A percentile compares a stretch with the other conserved stretches of the same genome.
phyloP scores from a whole-genome alignment of 2,113 vertebrate species.

The Hippocampus abdominalis region DNA sequence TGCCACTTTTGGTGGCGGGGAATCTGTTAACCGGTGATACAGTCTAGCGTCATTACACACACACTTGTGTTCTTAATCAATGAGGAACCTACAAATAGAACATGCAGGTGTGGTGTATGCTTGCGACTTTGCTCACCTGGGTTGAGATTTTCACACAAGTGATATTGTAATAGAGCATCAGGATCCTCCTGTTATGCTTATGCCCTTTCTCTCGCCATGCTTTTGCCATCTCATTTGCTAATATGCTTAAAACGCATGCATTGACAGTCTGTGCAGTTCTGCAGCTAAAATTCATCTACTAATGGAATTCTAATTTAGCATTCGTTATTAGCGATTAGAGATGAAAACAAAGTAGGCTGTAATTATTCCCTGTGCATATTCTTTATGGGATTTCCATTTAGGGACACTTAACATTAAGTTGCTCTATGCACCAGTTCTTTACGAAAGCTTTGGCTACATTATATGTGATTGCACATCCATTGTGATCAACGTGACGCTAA shows the following conservation, averaged over 20 bases:
- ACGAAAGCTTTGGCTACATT: background rate
- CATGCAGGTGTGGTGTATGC: background rate
- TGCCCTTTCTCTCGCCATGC: conserved; percentile 13
- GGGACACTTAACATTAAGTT: conserved; percentile 49
- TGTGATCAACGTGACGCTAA: conserved; percentile 47
- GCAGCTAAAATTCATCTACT: conserved; percentile 1
- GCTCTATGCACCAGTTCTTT: conserved; percentile 19
- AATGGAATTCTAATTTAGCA: background rate
- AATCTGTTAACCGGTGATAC: too few relatives aligned
- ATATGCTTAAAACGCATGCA: conserved; percentile 9
- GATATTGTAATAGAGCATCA: too few relatives aligned
- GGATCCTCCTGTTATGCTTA: conserved; percentile 48
- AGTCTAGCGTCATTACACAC: too few relatives aligned
- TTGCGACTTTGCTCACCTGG: too few relatives aligned
- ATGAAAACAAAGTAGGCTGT: background rate
- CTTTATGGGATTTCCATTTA: conserved; percentile 15
- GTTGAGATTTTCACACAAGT: too few relatives aligned
- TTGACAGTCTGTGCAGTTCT: conserved; percentile 22
- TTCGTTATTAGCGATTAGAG: background rate
- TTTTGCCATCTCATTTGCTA: conserved; percentile 13
- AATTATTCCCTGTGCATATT: conserved; percentile 4
- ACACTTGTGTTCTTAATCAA: background rate
- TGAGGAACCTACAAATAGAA: background rate
- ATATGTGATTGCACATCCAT: background rate
- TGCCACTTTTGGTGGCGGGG: too few relatives aligned